phyloP scores from a whole-genome alignment of 1,140 invertebrate genomes.

The Macrocentrus cingulum region DNA sequence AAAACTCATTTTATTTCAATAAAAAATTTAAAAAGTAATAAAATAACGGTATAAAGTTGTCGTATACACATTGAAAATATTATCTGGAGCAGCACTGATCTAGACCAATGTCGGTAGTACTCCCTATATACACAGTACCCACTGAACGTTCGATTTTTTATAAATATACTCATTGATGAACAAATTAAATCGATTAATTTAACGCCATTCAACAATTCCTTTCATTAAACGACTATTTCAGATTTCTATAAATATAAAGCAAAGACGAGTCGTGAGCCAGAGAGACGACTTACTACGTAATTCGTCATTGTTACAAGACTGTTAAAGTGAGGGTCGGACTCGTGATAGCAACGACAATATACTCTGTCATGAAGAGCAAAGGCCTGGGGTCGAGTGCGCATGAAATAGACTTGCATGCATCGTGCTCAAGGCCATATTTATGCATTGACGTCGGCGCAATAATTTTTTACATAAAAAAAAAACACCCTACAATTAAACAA shows the following conservation, averaged over 20 bases:
- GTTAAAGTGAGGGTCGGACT: not conserved
- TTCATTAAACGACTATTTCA: too few species aligned
- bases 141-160: not conserved
- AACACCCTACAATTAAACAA: not conserved
- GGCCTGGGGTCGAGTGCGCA: slow-evolving; percentile 1
- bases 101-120: slow-evolving; percentile 14
- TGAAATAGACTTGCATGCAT: slow-evolving; percentile 1
- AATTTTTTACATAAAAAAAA: not conserved
- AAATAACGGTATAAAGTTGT: not conserved
- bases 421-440: not conserved
- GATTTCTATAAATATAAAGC: too few species aligned
- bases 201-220: too few species aligned
- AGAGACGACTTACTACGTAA: too few species aligned
- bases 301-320: not conserved
- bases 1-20: too few species aligned
- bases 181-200: too few species aligned
- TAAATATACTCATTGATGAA: too few species aligned
- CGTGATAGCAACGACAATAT: not conserved
- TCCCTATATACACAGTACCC: not conserved
- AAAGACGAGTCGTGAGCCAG: too few species aligned
- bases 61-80: too few species aligned
- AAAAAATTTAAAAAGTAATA: not conserved
- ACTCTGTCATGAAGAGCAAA: slow-evolving; percentile 2
- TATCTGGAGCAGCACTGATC: slow-evolving; percentile 15
- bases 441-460: not conserved